Conservation (phyloP, 1,140 invertebrate genomes). For the Pseudomyrmex pallidus region DNA sequence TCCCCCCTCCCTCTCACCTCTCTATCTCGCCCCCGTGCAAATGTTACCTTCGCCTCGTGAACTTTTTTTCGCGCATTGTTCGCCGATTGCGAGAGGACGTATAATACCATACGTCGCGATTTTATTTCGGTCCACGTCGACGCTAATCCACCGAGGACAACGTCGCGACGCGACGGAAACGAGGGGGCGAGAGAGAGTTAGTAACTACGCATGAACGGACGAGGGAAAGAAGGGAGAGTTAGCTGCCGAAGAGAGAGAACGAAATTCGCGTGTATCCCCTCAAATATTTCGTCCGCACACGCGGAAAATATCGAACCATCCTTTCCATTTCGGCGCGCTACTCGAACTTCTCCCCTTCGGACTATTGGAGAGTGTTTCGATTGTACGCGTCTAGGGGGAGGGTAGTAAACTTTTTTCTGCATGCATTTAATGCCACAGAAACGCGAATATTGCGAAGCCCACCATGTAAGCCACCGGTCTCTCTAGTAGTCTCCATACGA, state of each 20-base stretch:
- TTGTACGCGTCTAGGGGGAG: background rate
- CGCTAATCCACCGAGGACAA: slow-evolving; percentile 67
- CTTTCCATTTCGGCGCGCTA: slow-evolving; percentile 41
- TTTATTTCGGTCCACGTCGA: slow-evolving; percentile 55
- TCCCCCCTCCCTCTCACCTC: background rate
- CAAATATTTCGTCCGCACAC: slow-evolving; percentile 66
- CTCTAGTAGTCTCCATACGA: too few species aligned
- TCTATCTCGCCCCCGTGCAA: too few species aligned
- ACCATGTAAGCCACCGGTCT: background rate
- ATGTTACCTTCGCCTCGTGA: slow-evolving; percentile 36
- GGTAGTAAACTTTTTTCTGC: slow-evolving; percentile 63
- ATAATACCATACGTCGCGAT: slow-evolving; percentile 66
- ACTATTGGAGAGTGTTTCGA: slow-evolving; percentile 21
- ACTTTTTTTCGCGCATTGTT: slow-evolving; percentile 51
- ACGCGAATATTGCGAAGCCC: slow-evolving; percentile 6
- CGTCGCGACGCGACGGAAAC: slow-evolving; percentile 34
- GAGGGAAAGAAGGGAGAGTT: too few species aligned
- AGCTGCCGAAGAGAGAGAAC: slow-evolving; percentile 13
- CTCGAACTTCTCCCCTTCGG: slow-evolving; percentile 7
- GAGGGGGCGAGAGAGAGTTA: slow-evolving; percentile 8
- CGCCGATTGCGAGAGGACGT: slow-evolving; percentile 47
- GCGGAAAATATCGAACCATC: slow-evolving; percentile 68
- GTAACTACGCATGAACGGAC: background rate
- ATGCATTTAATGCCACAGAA: slow-evolving; percentile 67
- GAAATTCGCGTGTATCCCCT: slow-evolving; percentile 66